Evolutionary conservation across 2,888 invertebrate species (phyloP), one percentile per base, ranked within the genome.

Genomic region (Latrodectus hesperus): DNA sequence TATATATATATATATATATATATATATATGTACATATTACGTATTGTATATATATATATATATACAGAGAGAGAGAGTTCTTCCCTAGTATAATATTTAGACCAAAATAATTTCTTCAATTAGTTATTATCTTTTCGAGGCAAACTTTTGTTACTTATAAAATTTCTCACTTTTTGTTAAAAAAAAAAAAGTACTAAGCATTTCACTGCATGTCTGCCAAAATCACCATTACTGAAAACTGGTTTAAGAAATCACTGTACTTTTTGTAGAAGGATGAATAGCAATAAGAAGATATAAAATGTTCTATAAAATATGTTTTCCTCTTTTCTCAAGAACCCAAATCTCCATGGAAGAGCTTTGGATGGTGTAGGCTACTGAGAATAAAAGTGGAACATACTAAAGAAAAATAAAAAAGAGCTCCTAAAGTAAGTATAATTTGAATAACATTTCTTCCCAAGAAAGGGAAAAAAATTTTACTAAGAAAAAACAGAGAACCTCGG

Each of bases 401-500:
- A 38, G 16, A 64, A 76, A 60, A 75, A 51, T 70, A 38, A 55
- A 68, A 49, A 51, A 51, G 10, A 76, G 16, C 67, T 64, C 22
- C 22, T 68, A 70, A 79, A 74, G 64, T 68, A 55, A 17, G n/a
- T 76, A 81, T 86, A 86, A 86, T 86, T 86, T 86, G 81, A 86
- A 86, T 86, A 86, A 81, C 81, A 86, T 86, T 81, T 80, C 76
- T 72, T 64, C 70, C 70, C 71, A 70, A 80, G 38, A 85, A 70
- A 85, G 80, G 75, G 73, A 85, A 49, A 60, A 70, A 67, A 73
- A 74, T 74, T 53, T 52, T 49, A n/a, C 38, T 38, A 65, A 71
- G 49, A 70, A 71, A 52, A 51, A 78, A 68, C 17, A 6, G 26
- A 22, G 22, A 22, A 55, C 3, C 12, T 51, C 78, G 68, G 71